Evolutionary conservation across 1,140 invertebrate genomes (phyloP).

Genomic region (Diorhabda sublineata): DNA sequence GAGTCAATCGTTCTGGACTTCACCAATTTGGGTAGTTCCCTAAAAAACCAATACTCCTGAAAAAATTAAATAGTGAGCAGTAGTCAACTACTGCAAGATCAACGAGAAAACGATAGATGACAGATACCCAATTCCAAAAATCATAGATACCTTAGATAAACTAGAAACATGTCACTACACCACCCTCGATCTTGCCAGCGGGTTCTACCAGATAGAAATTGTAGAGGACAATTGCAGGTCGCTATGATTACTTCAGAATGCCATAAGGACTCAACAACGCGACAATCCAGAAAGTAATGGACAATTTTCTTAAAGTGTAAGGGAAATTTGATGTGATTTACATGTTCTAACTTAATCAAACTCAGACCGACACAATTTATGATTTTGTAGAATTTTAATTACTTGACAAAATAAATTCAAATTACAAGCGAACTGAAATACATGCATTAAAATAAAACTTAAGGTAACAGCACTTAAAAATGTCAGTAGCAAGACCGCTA

Average conservation of each 20-base stretch:
- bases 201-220: conserved; percentile 17
- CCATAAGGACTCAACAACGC: conserved; percentile 14
- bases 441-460: too few species aligned
- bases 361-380: too few species aligned
- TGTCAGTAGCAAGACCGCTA: too few species aligned
- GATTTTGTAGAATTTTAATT: too few species aligned
- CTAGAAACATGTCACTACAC: conserved; percentile 37
- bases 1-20: too few species aligned
- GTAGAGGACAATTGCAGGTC: conserved; percentile 22
- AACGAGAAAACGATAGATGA: conserved; percentile 47
- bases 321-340: too few species aligned
- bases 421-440: too few species aligned
- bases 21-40: too few species aligned
- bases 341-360: too few species aligned
- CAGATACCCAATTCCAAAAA: conserved; percentile 49
- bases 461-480: too few species aligned
- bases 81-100: conserved; percentile 43
- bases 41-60: conserved; percentile 7
- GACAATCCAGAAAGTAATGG: conserved; percentile 9
- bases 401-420: too few species aligned
- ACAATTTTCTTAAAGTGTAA: conserved; percentile 9
- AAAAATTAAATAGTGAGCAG: conserved; percentile 14
- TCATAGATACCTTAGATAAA: conserved; percentile 40
- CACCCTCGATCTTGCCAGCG: conserved; percentile 43
- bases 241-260: conserved; percentile 19